These are phyloP conservation scores for Atrina japonica DNA, from an alignment of 2,888 invertebrate species.

Conservation along the genomic window DNA sequence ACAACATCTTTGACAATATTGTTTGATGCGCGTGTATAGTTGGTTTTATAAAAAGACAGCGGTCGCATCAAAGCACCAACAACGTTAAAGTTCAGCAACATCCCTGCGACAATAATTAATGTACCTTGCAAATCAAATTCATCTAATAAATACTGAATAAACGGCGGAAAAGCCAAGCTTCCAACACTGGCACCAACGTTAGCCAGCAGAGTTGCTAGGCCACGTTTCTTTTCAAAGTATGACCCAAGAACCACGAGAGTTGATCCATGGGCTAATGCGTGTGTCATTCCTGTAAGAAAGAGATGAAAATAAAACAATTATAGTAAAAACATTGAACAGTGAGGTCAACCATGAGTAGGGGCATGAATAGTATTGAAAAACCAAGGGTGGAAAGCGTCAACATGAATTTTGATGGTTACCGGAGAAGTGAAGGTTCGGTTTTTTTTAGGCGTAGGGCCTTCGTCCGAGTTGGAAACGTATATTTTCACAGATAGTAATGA, in stretches of 20 bases:
- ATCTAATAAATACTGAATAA: conserved; percentile 23
- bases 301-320: too few species aligned
- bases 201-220: conserved; percentile 26
- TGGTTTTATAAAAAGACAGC: conserved; percentile 1
- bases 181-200: conserved; percentile 29
- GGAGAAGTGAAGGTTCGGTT: background rate
- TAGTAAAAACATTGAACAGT: too few species aligned
- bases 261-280: conserved; percentile 31
- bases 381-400: too few species aligned
- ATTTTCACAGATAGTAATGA: too few species aligned
- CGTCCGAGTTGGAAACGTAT: too few species aligned
- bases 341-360: too few species aligned
- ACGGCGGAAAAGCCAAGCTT: conserved; percentile 20
- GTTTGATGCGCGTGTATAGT: background rate
- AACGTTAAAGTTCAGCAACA: conserved; percentile 36
- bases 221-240: conserved; percentile 31
- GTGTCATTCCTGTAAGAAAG: conserved; percentile 15
- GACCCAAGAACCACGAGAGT: conserved; percentile 21
- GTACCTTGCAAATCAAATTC: conserved; percentile 26
- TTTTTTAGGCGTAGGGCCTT: background rate
- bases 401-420: too few species aligned
- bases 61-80: conserved; percentile 46
- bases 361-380: too few species aligned
- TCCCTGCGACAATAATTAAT: conserved; percentile 32
- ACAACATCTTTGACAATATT: too few species aligned